Percentiles rank a stretch among this genome's conserved stretches.
Evolutionary conservation across 1,140 invertebrate genomes (phyloP).

Genomic region (Diorhabda carinulata): DNA sequence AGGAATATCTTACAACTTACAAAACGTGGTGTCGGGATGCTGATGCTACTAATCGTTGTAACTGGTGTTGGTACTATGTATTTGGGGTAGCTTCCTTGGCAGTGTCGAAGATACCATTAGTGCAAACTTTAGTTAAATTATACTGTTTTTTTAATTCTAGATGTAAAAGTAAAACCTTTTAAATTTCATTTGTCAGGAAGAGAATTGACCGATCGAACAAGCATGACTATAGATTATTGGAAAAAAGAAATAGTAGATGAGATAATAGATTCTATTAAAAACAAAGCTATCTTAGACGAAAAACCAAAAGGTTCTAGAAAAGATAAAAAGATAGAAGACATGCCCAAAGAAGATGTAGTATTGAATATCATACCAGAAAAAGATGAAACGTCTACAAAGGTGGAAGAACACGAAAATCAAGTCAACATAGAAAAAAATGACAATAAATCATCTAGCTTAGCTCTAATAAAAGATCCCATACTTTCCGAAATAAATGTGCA

Average conservation of each 20-base stretch:
- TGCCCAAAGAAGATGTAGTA: not conserved
- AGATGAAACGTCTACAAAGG: not conserved
- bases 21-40: no score
- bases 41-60: not conserved
- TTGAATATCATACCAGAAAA: conserved; percentile 8
- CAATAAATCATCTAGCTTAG: not conserved
- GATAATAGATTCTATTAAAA: conserved; percentile 33
- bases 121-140: not conserved
- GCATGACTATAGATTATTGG: conserved; percentile 39
- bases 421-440: conserved; percentile 3
- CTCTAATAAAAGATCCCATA: conserved; percentile 31
- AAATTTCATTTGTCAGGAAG: conserved; percentile 21
- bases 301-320: conserved; percentile 1
- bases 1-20: no score
- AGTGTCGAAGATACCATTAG: not conserved
- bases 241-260: conserved; percentile 44
- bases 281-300: conserved; percentile 19
- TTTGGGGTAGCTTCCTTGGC: not conserved
- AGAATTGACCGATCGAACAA: conserved; percentile 44
- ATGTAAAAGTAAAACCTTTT: conserved; percentile 1
- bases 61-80: not conserved
- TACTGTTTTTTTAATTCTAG: not conserved
- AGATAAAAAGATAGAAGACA: not conserved
- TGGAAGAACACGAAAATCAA: not conserved
- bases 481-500: conserved; percentile 43